Evolutionary conservation across 2,888 invertebrate species (phyloP).

Genomic region (Podabrus alpinus): DNA sequence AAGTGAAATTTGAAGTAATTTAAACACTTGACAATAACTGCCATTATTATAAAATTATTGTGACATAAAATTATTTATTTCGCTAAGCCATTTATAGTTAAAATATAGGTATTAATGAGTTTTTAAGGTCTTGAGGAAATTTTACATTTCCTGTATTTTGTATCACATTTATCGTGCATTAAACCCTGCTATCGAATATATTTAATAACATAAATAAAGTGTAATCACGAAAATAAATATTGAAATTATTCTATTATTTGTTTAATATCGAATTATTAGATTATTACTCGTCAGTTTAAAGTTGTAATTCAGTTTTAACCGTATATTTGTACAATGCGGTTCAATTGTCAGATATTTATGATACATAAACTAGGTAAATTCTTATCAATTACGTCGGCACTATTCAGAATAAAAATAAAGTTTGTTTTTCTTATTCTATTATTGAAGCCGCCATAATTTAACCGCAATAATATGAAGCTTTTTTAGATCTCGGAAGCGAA

Average conservation of each 20-base stretch:
- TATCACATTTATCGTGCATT: not conserved
- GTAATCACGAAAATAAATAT: not conserved
- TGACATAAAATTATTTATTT: not conserved
- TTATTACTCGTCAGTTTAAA: not conserved
- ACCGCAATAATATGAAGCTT: not conserved
- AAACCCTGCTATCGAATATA: not conserved
- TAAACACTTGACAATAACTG: not conserved
- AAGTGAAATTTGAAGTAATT: not conserved
- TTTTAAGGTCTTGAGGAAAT: not conserved
- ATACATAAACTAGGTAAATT: not conserved
- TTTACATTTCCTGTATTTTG: not conserved
- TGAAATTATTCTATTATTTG: not conserved
- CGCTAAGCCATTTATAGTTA: not conserved
- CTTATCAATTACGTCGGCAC: not conserved
- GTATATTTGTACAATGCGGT: not conserved
- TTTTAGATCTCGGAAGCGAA: not conserved
- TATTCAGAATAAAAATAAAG: not conserved
- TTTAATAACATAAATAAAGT: not conserved
- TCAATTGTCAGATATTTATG: not conserved
- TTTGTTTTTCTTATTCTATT: not conserved
- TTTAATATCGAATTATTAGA: not conserved
- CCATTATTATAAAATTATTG: not conserved
- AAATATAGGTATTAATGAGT: not conserved
- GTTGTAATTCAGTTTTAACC: not conserved
- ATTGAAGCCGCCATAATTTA: not conserved